Conservation (phyloP, 92 coral and sea anemone genomes). For the Heliopora coerulea region DNA sequence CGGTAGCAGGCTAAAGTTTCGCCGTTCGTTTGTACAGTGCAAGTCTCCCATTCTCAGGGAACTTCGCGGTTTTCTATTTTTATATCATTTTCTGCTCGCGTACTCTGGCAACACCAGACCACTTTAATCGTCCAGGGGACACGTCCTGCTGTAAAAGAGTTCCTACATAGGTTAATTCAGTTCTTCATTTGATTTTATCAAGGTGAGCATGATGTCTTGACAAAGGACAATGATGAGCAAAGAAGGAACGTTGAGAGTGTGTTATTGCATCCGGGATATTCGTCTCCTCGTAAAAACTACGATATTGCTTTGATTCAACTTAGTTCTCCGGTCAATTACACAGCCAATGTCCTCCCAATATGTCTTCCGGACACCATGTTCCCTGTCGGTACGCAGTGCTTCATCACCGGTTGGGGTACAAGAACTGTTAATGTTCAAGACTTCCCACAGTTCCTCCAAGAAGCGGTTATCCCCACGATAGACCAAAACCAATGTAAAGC, state of each 20-base stretch:
- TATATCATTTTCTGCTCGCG: too few species aligned
- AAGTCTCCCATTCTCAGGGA: too few species aligned
- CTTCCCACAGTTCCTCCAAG: constrained; percentile 64
- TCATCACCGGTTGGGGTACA: constrained; percentile 88
- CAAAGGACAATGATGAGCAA: constrained; percentile 19
- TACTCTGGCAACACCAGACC: too few species aligned
- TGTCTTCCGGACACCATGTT: constrained; percentile 73
- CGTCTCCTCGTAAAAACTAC: constrained; percentile 44
- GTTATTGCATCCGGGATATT: constrained; percentile 60
- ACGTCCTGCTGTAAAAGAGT: too few species aligned
- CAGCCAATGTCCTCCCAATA: constrained; percentile 64
- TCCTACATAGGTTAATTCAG: not conserved
- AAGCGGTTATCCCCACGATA: constrained; percentile 74
- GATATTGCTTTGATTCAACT: constrained; percentile 84
- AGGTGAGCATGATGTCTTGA: constrained; percentile 34
- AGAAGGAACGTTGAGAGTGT: constrained; percentile 10
- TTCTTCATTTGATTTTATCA: not conserved
- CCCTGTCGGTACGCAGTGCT: constrained; percentile 65
- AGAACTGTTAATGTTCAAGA: constrained; percentile 39
- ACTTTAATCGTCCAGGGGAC: too few species aligned
- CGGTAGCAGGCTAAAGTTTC: too few species aligned
- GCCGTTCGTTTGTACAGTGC: too few species aligned
- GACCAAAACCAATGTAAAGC: constrained; percentile 47
- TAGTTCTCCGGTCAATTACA: constrained; percentile 54
- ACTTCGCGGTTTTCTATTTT: too few species aligned